These are phyloP conservation scores for Eupithecia exiguata DNA, from an alignment of 2,888 invertebrate species.

Conservation along the genomic window DNA sequence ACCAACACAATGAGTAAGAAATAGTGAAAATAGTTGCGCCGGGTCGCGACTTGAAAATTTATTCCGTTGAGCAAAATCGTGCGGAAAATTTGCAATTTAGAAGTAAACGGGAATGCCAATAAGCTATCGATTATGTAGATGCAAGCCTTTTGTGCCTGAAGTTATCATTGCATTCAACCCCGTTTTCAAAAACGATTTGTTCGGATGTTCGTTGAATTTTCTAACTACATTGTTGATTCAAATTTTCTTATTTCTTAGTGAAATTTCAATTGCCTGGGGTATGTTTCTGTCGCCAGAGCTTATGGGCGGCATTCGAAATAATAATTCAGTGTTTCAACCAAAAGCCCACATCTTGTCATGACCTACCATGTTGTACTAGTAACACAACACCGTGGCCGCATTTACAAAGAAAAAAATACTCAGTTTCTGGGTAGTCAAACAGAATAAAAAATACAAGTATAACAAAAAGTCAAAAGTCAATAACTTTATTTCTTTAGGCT, in stretches of 20 bases:
- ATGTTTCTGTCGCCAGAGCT: not conserved
- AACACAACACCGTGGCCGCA: slow-evolving; percentile 61
- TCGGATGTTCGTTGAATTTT: slow-evolving; percentile 67
- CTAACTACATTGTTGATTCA: slow-evolving; percentile 36
- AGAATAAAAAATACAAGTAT: not conserved
- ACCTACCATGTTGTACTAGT: slow-evolving; percentile 75
- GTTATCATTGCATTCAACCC: slow-evolving; percentile 77
- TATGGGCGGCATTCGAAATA: slow-evolving; percentile 5
- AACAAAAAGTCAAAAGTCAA: no score
- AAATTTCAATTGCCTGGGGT: not conserved
- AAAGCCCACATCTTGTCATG: slow-evolving; percentile 71
- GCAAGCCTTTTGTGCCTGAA: slow-evolving; percentile 77
- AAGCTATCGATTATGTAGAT: slow-evolving; percentile 83
- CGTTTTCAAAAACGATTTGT: slow-evolving; percentile 74
- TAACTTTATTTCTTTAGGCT: no score
- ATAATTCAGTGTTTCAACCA: slow-evolving; percentile 45
- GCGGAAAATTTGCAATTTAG: slow-evolving; percentile 84
- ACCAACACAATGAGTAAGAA: slow-evolving; percentile 62
- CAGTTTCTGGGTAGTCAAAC: no score
- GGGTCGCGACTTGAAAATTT: slow-evolving; percentile 77
- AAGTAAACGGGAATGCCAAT: slow-evolving; percentile 82
- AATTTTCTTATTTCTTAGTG: not conserved
- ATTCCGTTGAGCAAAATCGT: slow-evolving; percentile 79
- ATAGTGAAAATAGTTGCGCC: slow-evolving; percentile 71
- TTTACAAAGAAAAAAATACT: not conserved